Base-by-base conservation (phyloP, 2,113 vertebrate species). In the Xerus inauris region DNA sequence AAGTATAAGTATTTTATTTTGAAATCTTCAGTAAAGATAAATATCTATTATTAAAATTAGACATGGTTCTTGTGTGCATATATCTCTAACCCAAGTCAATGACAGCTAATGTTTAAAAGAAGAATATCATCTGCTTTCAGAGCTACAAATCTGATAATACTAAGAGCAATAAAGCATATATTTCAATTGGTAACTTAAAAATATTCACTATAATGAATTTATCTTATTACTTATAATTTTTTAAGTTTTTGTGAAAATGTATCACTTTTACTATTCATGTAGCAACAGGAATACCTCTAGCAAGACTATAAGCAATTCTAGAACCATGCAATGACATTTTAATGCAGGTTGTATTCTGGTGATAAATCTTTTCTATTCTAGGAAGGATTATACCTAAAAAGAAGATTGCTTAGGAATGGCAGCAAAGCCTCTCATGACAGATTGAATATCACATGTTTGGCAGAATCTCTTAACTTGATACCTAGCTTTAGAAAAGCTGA, bases 401-500 rank as follows among this genome's bases (percentile, higher is more conserved):
- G 32, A 57, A 96, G 67, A 97, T 91, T 95, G 93, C 54, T 94
- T 64, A 94, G 72, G 91, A 96, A 95, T 73, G 71, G 69, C 51
- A 96, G 67, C 35, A 96, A 97, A 97, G 81, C 62, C 71, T 94
- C 81, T 79, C 49, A 79, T 92, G 89, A 92, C 80, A 95, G 94
- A 86, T 30, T 96, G n/a, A 76, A 87, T 93, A 97, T 93, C 7
- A 0, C 42, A n/a, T 59, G 40, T 91, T 93, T 30, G 0, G 17
- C 85, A 51, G 38, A 94, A 92, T 92, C 45, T 79, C 64, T 93
- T 94, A 57, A 84, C 87, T 92, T 98, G 81, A 96, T 96, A 95
- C 67, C 88, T 94, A 95, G 94, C 30, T 94, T 95, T 93, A 90
- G 86, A 96, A 97, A 97, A 95, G 67, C 49, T 59, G 76, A 92